These are phyloP conservation scores for Drosophila barbarae DNA, from an alignment of 2,888 invertebrate genomes.

Conservation along the genomic window DNA sequence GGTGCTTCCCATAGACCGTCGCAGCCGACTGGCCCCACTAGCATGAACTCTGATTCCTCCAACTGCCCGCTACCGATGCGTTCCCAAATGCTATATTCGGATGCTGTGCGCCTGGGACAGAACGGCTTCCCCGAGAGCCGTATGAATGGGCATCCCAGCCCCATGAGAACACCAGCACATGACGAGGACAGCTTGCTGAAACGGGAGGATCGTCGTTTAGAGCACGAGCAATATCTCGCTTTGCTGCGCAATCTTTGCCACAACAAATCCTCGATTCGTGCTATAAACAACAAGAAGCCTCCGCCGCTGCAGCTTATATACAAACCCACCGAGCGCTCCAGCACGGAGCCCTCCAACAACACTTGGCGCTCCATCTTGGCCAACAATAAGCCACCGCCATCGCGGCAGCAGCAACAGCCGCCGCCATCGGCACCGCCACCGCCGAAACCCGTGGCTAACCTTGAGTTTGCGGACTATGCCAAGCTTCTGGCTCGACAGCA, in stretches of 20 bases:
- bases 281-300: background rate
- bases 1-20: background rate
- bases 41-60: slow-evolving; percentile 1
- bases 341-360: background rate
- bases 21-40: background rate
- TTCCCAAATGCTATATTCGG: slow-evolving; percentile 48
- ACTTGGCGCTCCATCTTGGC: slow-evolving; percentile 10
- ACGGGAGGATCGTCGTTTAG: slow-evolving; percentile 41
- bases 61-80: slow-evolving; percentile 5
- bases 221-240: slow-evolving; percentile 52
- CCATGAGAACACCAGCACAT: background rate
- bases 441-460: background rate
- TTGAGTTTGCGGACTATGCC: slow-evolving; percentile 35
- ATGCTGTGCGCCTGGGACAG: slow-evolving; percentile 55
- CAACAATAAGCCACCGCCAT: slow-evolving; percentile 16
- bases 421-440: background rate
- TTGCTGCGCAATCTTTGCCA: slow-evolving; percentile 56
- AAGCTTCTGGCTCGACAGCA: slow-evolving; percentile 31
- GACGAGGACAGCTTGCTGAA: slow-evolving; percentile 21
- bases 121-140: slow-evolving; percentile 44
- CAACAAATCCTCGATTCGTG: slow-evolving; percentile 19
- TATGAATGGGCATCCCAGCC: slow-evolving; percentile 22
- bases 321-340: background rate
- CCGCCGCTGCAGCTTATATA: background rate
- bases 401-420: background rate